phyloP scores from a whole-genome alignment of 1,140 invertebrate species.

The Geopemphigus sp. region DNA sequence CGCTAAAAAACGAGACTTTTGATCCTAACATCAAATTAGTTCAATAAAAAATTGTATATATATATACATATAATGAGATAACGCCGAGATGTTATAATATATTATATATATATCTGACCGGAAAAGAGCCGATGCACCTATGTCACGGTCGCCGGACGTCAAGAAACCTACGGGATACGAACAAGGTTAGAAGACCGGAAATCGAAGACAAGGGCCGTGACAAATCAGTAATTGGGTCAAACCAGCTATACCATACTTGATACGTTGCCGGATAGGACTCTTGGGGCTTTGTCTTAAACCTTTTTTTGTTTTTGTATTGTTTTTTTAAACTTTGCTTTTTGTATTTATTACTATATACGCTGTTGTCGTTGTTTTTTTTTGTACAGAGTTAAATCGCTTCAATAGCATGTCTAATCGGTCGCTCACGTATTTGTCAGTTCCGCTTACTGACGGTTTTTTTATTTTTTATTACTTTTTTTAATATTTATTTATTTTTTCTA shows the following conservation, averaged over 20 bases:
- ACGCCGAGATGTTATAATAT: too few species aligned
- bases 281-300: constrained; percentile 45
- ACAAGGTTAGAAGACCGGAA: constrained; percentile 21
- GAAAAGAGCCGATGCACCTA: constrained; percentile 18
- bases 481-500: constrained; percentile 16
- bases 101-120: too few species aligned
- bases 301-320: constrained; percentile 27
- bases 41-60: too few species aligned
- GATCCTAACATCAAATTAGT: too few species aligned
- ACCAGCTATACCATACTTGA: background rate
- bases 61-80: too few species aligned
- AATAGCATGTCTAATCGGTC: constrained; percentile 50
- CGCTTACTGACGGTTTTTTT: constrained; percentile 33
- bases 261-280: constrained; percentile 2
- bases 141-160: background rate
- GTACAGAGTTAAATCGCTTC: constrained; percentile 40
- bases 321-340: background rate
- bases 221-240: constrained; percentile 49
- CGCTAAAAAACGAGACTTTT: too few species aligned
- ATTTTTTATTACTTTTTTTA: background rate
- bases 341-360: constrained; percentile 16
- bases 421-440: constrained; percentile 47
- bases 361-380: constrained; percentile 14
- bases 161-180: background rate
- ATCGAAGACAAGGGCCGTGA: constrained; percentile 49